Evolutionary conservation across 1,140 invertebrate species (phyloP).

Genomic region (Halesus radiatus): DNA sequence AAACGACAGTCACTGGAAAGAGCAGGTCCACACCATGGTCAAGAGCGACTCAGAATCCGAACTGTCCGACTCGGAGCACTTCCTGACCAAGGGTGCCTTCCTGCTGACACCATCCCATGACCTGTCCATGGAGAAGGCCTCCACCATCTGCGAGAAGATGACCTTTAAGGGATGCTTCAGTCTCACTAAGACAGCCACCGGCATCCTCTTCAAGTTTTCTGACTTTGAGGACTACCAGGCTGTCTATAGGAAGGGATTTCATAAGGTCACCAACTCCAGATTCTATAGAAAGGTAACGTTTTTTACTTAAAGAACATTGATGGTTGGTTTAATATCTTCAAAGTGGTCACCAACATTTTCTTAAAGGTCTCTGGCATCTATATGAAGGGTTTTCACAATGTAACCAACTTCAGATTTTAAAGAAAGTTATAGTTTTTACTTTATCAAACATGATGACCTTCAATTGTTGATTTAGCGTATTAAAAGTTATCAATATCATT

Average conservation of each 20-base stretch:
- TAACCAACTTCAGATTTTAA: too few relatives aligned
- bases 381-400: too few relatives aligned
- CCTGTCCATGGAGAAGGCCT: slow-evolving; percentile 85
- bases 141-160: slow-evolving; percentile 89
- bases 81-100: slow-evolving; percentile 82
- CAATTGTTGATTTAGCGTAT: too few relatives aligned
- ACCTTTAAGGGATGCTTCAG: slow-evolving; percentile 88
- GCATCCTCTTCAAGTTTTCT: slow-evolving; percentile 89
- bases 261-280: slow-evolving; percentile 83
- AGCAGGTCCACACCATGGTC: slow-evolving; percentile 69
- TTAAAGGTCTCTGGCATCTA: too few relatives aligned
- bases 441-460: too few relatives aligned
- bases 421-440: too few relatives aligned
- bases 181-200: slow-evolving; percentile 87
- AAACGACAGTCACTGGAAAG: slow-evolving; percentile 68
- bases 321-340: too few relatives aligned
- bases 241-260: slow-evolving; percentile 88
- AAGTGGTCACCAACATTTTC: too few relatives aligned
- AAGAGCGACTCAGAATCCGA: slow-evolving; percentile 77
- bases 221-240: slow-evolving; percentile 87
- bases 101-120: slow-evolving; percentile 87
- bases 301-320: too few relatives aligned
- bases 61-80: slow-evolving; percentile 76
- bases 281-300: slow-evolving; percentile 81
- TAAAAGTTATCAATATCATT: too few relatives aligned